Conservation (phyloP, 2,113 vertebrate genomes). For the crab-eating macaque (Macaca fascicularis) region T2T-MFA8v1.1 NC_088381.1:94843501-94844000, state of each 20-base stretch:
- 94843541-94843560: neutral
- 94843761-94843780: neutral
- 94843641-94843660: neutral
- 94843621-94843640: neutral
- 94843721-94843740: too few relatives aligned
- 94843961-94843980: neutral
- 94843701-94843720: neutral
- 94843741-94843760: too few relatives aligned
- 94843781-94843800: neutral
- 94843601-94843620: neutral
- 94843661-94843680: neutral
- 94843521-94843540: neutral
- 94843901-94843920: conserved; percentile 15
- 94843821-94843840: neutral
- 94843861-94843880: neutral
- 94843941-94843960: neutral
- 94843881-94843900: neutral
- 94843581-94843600: neutral
- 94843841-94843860: neutral
- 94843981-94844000: neutral
- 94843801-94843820: neutral
- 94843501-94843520: neutral
- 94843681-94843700: neutral
- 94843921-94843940: neutral
- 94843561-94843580: neutral